Conservation (phyloP, 2,113 vertebrate species). For the Catharus bicknelli region DNA sequence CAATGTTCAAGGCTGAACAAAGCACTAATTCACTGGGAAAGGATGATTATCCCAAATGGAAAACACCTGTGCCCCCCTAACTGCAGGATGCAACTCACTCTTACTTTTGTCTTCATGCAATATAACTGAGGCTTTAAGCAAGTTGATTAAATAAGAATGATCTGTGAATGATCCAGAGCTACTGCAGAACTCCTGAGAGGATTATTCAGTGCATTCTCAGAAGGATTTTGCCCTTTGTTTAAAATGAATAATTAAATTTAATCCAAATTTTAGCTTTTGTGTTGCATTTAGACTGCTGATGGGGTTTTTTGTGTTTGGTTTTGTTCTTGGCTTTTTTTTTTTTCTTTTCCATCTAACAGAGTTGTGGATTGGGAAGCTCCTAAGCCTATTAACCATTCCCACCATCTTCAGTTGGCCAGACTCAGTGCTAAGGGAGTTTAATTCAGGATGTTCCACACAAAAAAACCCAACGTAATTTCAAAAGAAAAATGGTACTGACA, state of each 20-base stretch:
- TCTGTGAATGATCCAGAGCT: background rate
- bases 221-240: background rate
- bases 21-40: background rate
- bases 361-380: background rate
- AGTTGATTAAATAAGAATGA: background rate
- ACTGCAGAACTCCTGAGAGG: background rate
- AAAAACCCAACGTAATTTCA: background rate
- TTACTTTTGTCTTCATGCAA: background rate
- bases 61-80: background rate
- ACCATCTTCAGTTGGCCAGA: background rate
- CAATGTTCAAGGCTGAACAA: background rate
- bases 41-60: conserved; percentile 13
- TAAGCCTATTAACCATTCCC: background rate
- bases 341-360: background rate
- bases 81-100: background rate
- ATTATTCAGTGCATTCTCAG: conserved; percentile 4
- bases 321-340: background rate
- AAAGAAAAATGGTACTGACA: background rate
- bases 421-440: background rate
- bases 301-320: accelerated
- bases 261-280: conserved; percentile 9
- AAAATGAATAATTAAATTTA: conserved; percentile 34
- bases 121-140: background rate
- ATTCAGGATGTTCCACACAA: background rate
- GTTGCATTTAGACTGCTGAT: background rate